phyloP scores from a whole-genome alignment of 2,113 vertebrate genomes.

The Ivindomyrus marchei region DNA sequence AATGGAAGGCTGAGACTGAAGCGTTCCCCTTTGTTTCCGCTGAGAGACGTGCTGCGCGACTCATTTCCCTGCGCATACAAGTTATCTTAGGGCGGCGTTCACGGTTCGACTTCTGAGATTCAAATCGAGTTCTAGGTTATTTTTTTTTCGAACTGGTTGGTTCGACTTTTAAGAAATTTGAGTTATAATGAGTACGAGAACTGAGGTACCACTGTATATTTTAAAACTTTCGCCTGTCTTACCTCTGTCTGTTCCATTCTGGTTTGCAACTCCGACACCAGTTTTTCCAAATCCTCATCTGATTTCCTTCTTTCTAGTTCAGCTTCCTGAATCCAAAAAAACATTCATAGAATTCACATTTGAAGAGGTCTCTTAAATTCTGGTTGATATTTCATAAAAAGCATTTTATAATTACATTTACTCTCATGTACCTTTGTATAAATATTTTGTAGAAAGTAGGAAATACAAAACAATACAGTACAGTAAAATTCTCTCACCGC shows the following conservation, averaged over 20 bases:
- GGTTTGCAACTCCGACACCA: slow-evolving; percentile 92
- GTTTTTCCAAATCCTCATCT: slow-evolving; percentile 78
- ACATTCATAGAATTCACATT: neutral
- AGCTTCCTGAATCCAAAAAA: slow-evolving; percentile 64
- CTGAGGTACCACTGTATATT: neutral
- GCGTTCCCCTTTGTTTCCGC: no score
- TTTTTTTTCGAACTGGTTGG: no score
- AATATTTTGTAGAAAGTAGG: neutral
- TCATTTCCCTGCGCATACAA: no score
- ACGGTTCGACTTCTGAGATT: no score
- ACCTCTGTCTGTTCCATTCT: slow-evolving; percentile 93
- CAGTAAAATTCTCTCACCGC: slow-evolving; percentile 54
- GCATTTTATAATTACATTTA: neutral
- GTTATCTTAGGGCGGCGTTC: no score
- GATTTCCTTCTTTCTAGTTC: slow-evolving; percentile 70
- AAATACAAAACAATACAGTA: neutral
- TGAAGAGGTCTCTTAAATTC: neutral
- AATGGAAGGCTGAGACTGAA: no score
- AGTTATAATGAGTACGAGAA: no score
- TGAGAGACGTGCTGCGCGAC: no score
- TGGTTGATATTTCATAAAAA: neutral
- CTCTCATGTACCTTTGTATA: neutral
- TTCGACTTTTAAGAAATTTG: no score
- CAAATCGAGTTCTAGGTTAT: no score
- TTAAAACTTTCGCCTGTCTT: slow-evolving; percentile 17